These are phyloP conservation scores for Sciurus vulgaris DNA, from an alignment of 2,797 vertebrate genomes.

Conservation along the genomic window DNA sequence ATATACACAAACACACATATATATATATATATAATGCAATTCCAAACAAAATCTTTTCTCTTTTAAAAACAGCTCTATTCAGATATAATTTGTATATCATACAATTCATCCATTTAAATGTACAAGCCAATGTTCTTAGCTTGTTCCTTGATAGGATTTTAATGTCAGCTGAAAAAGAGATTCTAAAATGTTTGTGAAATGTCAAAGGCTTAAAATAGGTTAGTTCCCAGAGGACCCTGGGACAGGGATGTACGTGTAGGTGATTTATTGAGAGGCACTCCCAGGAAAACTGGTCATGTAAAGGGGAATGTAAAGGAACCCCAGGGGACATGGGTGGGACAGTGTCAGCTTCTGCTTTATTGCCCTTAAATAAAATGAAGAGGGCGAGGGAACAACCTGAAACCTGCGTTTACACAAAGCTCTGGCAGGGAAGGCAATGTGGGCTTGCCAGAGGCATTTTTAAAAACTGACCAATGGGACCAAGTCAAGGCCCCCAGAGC, in stretches of 20 bases:
- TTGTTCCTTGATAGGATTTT: neutral
- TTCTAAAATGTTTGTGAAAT: neutral
- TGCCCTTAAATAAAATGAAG: neutral
- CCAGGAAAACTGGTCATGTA: neutral
- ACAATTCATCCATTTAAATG: neutral
- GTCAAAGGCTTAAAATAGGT: neutral
- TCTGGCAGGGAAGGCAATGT: neutral
- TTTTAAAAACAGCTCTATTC: neutral
- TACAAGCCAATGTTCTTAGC: neutral
- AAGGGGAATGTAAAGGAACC: neutral
- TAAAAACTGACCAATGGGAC: neutral
- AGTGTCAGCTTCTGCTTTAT: neutral
- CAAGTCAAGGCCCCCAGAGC: no score
- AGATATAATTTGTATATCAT: neutral
- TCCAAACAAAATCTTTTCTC: neutral
- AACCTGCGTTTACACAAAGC: neutral
- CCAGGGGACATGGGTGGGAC: no score
- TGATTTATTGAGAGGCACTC: neutral
- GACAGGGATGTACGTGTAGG: neutral
- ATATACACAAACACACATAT: neutral
- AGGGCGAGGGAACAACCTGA: no score
- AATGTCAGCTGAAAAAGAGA: neutral
- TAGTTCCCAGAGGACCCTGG: neutral
- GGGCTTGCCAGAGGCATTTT: neutral
- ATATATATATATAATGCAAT: neutral